These are phyloP conservation scores for Periophthalmodon schlosseri DNA, from an alignment of 2,113 vertebrate genomes.

Conservation along the genomic window DNA sequence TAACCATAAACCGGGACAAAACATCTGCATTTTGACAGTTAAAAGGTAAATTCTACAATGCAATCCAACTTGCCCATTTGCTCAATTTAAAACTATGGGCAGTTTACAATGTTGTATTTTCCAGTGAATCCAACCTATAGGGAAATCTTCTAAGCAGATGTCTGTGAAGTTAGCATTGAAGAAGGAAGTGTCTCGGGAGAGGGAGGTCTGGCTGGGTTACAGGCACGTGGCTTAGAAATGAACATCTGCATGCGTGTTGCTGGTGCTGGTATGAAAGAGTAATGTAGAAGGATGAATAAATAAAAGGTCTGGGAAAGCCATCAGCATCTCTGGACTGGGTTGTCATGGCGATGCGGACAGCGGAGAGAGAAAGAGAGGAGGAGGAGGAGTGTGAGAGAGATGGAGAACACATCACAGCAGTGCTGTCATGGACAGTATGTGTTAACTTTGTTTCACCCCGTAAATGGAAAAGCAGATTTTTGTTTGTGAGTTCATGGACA, in stretches of 20 bases:
- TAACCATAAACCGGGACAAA: not conserved
- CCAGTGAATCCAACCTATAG: not conserved
- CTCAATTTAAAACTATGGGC: not conserved
- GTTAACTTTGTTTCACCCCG: slow-evolving; percentile 42
- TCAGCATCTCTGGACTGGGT: slow-evolving; percentile 60
- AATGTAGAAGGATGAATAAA: slow-evolving; percentile 69
- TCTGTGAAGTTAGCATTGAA: slow-evolving; percentile 8
- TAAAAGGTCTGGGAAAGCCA: slow-evolving; percentile 70
- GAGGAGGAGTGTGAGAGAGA: slow-evolving; percentile 17
- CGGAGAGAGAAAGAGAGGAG: slow-evolving; percentile 23
- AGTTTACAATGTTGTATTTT: not conserved
- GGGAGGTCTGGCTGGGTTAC: slow-evolving; percentile 9
- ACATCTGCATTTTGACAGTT: not conserved
- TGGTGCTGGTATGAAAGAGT: slow-evolving; percentile 48
- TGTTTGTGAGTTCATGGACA: not conserved
- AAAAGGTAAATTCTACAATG: not conserved
- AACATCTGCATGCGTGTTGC: slow-evolving; percentile 24
- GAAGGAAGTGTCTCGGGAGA: not conserved
- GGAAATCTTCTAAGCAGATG: not conserved
- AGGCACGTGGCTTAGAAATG: slow-evolving; percentile 12
- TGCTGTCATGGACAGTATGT: slow-evolving; percentile 23
- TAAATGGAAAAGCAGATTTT: not conserved
- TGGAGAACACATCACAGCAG: slow-evolving; percentile 43
- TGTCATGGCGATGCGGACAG: slow-evolving; percentile 72
- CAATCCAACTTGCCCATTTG: not conserved